A percentile compares a stretch with the other conserved stretches of the same genome.
Conservation (phyloP, 2,888 invertebrate species). For the Neoscelio sp. region DNA sequence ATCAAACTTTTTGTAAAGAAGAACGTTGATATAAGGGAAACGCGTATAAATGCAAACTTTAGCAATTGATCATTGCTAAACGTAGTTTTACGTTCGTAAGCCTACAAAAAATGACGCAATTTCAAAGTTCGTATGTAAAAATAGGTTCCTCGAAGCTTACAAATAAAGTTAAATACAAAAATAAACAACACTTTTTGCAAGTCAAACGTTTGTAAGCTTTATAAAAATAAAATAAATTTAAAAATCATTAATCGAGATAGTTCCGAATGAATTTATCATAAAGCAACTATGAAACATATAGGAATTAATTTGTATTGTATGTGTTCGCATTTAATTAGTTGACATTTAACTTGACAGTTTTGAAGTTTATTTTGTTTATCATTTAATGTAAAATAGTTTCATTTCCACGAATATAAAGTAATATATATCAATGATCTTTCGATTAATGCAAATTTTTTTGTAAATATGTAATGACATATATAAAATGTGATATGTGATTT, state of each 20-base stretch:
- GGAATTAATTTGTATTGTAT: conserved; percentile 10
- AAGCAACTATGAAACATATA: conserved; percentile 13
- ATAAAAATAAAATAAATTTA: conserved; percentile 7
- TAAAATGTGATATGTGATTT: background rate
- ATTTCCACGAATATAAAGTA: too few relatives aligned
- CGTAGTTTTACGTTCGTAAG: conserved; percentile 23
- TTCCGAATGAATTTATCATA: too few relatives aligned
- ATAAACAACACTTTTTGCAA: conserved; percentile 17
- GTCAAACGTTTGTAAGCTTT: conserved; percentile 36
- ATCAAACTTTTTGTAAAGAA: conserved; percentile 33
- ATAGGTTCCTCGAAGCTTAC: conserved; percentile 41
- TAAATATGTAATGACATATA: conserved; percentile 12
- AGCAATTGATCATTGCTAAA: conserved; percentile 34
- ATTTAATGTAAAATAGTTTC: too few relatives aligned
- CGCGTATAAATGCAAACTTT: conserved; percentile 25
- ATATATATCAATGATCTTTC: background rate
- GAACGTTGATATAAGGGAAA: too few relatives aligned
- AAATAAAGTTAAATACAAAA: too few relatives aligned
- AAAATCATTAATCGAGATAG: too few relatives aligned
- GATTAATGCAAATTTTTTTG: conserved; percentile 23
- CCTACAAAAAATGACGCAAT: background rate
- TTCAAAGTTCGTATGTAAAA: conserved; percentile 20
- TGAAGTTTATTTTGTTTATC: too few relatives aligned
- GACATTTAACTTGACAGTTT: too few relatives aligned
- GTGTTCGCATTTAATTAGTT: conserved; percentile 24